phyloP scores from a whole-genome alignment of 2,113 vertebrate species.

The Nerophis ophidion region DNA sequence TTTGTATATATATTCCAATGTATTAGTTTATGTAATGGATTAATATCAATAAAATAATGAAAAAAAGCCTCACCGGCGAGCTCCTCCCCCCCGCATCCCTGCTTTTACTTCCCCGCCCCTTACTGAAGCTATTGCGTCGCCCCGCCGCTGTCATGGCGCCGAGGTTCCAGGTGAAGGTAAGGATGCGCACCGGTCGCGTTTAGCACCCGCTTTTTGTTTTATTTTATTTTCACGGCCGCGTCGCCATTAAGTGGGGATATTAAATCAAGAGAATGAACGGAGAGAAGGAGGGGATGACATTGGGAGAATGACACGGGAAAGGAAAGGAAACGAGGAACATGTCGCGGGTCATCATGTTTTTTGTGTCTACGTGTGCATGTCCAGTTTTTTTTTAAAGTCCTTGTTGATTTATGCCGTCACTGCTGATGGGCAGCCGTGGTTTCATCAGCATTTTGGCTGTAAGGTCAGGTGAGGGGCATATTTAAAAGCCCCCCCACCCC shows the following conservation, averaged over 20 bases:
- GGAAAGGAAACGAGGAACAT: not conserved
- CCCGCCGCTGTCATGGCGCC: slow-evolving; percentile 69
- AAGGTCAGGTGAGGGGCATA: not conserved
- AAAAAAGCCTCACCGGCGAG: not conserved
- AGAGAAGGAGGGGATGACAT: slow-evolving; percentile 56
- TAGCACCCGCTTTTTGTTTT: not conserved
- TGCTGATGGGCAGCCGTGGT: slow-evolving; percentile 2
- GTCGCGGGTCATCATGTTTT: slow-evolving; percentile 14
- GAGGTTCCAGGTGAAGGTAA: slow-evolving; percentile 76
- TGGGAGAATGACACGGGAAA: slow-evolving; percentile 64
- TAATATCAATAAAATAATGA: not conserved
- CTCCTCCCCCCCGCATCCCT: slow-evolving; percentile 36
- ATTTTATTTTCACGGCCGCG: not conserved
- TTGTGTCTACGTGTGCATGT: not conserved
- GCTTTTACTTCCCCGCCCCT: not conserved
- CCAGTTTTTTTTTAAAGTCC: not conserved
- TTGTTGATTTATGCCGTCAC: slow-evolving; percentile 34
- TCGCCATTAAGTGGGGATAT: not conserved
- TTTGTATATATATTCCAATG: not conserved
- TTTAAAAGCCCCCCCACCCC: no score
- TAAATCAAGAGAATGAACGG: slow-evolving; percentile 11
- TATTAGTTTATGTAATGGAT: not conserved
- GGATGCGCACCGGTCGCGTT: slow-evolving; percentile 43
- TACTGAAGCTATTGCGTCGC: not conserved
- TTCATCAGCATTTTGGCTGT: slow-evolving; percentile 23